phyloP scores from a whole-genome alignment of 2,797 vertebrate genomes.

The Kryptopterus vitreolus region DNA sequence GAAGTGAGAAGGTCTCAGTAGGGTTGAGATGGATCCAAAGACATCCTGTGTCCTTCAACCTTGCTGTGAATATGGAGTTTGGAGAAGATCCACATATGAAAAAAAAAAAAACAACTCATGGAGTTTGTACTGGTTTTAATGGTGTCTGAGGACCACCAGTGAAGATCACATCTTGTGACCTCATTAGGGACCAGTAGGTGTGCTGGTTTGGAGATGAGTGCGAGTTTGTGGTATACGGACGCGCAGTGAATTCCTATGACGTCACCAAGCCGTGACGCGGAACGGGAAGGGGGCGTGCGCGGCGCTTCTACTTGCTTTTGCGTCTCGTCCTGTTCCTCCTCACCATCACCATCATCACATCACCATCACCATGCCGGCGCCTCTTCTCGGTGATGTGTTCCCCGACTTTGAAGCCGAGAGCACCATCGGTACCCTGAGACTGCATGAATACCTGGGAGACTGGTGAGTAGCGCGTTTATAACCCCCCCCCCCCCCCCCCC shows the following conservation, averaged over 20 bases:
- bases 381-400: constrained; percentile 85
- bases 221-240: no score
- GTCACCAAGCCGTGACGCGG: background rate
- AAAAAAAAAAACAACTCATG: no score
- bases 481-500: no score
- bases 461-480: constrained; percentile 77
- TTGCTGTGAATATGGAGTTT: no score
- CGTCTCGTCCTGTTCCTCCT: background rate
- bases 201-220: no score
- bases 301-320: background rate
- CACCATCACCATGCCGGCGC: constrained; percentile 75
- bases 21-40: no score
- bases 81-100: background rate
- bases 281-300: background rate
- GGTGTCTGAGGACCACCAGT: background rate
- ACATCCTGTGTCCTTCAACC: no score
- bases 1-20: no score
- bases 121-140: background rate
- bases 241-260: background rate
- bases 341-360: constrained; percentile 49
- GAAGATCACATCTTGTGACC: no score
- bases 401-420: constrained; percentile 88
- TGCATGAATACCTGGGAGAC: constrained; percentile 85
- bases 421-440: constrained; percentile 78
- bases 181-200: no score